phyloP scores from a whole-genome alignment of 2,113 vertebrate species.

The Charina bottae region DNA sequence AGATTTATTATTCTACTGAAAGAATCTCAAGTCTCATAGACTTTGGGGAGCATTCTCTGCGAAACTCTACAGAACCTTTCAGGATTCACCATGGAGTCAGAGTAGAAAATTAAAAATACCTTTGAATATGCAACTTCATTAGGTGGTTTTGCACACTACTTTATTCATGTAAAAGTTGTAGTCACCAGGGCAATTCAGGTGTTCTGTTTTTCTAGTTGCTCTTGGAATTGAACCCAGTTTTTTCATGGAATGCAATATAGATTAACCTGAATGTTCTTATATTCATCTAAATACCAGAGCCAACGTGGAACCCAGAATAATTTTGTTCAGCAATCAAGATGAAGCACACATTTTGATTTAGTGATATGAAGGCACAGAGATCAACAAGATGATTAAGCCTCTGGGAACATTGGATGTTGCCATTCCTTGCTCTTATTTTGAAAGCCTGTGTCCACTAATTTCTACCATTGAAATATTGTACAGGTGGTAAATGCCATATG shows the following conservation, averaged over 20 bases:
- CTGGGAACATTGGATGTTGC: background rate
- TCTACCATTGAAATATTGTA: background rate
- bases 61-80: background rate
- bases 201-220: background rate
- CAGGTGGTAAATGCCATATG: background rate
- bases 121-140: background rate
- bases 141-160: background rate
- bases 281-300: background rate
- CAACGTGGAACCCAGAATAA: background rate
- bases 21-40: background rate
- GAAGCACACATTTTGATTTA: background rate
- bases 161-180: conserved; percentile 9
- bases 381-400: background rate
- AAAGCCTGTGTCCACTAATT: background rate
- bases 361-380: background rate
- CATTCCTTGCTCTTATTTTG: background rate
- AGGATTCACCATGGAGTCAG: background rate
- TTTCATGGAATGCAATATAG: background rate
- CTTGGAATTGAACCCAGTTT: background rate
- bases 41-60: background rate
- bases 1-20: background rate
- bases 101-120: background rate
- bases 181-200: background rate
- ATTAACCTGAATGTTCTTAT: background rate
- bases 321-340: background rate